Conservation (phyloP, 1,140 invertebrate genomes). For the Samia ricini region DNA sequence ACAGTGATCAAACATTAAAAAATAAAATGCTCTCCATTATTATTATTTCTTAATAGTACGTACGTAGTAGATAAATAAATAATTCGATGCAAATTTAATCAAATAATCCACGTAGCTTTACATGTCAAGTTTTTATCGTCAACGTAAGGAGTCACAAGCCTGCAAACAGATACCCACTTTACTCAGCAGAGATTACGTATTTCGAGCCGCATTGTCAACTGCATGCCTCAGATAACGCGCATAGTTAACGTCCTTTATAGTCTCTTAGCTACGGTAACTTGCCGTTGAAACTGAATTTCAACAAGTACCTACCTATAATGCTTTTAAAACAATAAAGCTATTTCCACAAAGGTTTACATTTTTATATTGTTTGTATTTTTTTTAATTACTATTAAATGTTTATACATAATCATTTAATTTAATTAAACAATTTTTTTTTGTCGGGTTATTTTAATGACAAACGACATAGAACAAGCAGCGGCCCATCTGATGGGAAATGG, state of each 20-base stretch:
- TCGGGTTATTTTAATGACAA: no score
- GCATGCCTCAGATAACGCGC: constrained; percentile 17
- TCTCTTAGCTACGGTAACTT: not conserved
- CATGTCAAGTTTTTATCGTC: not conserved
- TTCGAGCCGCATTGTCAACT: constrained; percentile 20
- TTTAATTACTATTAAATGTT: no score
- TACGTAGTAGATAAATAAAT: not conserved
- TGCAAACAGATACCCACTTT: not conserved
- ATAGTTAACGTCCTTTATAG: constrained; percentile 15
- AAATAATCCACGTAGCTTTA: not conserved
- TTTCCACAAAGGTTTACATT: not conserved
- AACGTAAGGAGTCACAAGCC: not conserved
- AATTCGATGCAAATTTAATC: not conserved
- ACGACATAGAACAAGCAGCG: no score
- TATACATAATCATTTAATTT: no score
- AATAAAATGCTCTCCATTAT: no score
- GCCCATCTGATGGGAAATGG: no score
- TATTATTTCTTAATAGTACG: not conserved
- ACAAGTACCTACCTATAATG: not conserved
- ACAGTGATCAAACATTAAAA: no score
- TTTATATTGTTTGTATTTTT: no score
- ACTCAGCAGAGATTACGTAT: constrained; percentile 18
- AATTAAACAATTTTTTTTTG: no score
- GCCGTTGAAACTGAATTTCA: not conserved
- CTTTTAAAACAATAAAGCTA: not conserved